phyloP scores from a whole-genome alignment of 2,113 vertebrate species.

The Haemorhous mexicanus region DNA sequence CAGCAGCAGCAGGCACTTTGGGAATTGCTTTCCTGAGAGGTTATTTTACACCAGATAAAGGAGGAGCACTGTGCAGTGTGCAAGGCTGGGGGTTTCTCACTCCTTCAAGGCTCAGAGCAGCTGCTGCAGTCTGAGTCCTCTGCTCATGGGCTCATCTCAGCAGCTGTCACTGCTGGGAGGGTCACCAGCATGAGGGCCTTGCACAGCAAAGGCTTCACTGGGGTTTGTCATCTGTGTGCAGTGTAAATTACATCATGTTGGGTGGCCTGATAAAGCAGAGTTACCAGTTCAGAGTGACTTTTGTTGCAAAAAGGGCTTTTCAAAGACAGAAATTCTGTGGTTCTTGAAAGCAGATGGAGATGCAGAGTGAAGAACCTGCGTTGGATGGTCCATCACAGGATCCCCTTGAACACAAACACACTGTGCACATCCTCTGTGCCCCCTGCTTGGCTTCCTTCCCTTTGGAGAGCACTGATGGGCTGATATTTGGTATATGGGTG shows the following conservation, averaged over 20 bases:
- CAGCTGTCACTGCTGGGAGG: not conserved
- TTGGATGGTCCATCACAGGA: not conserved
- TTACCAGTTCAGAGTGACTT: not conserved
- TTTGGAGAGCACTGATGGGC: not conserved
- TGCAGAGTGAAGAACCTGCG: not conserved
- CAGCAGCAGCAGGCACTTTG: not conserved
- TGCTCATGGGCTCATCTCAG: not conserved
- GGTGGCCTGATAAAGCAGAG: not conserved
- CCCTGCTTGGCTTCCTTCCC: not conserved
- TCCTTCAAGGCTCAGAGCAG: not conserved
- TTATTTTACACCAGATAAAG: not conserved
- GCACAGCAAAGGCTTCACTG: not conserved
- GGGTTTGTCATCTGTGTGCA: not conserved
- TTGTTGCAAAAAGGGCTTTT: not conserved
- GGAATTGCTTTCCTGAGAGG: slow-evolving; percentile 5
- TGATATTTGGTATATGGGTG: not conserved
- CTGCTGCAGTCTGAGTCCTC: not conserved
- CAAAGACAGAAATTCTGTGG: no score
- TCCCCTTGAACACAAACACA: not conserved
- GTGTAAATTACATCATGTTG: fast-evolving
- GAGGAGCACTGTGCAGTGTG: not conserved
- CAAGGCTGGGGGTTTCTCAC: not conserved
- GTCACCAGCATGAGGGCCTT: not conserved
- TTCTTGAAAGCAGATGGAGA: not conserved
- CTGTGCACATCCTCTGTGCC: not conserved